Evolutionary conservation across 2,113 vertebrate genomes (phyloP).

Genomic region (Pseudorectes ferrugineus): DNA sequence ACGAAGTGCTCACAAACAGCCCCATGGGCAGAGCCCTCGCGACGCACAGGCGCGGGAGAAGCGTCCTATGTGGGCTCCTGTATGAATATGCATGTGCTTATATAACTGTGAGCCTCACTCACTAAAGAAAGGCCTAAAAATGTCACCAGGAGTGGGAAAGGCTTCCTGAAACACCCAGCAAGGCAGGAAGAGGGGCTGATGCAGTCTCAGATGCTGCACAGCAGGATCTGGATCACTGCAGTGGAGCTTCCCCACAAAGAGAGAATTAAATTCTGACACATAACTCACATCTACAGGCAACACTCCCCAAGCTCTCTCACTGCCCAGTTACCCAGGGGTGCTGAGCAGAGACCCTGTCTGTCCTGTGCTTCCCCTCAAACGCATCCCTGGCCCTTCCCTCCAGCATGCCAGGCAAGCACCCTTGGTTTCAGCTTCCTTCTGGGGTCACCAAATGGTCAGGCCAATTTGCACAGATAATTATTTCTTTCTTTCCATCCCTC

Average conservation of each 20-base stretch:
- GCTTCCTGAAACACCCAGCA: neutral
- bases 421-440: neutral
- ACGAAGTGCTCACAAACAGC: neutral
- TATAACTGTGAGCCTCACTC: neutral
- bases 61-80: neutral
- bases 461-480: neutral
- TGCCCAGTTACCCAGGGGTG: rapidly evolving
- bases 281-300: neutral
- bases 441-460: neutral
- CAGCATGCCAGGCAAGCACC: neutral
- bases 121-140: neutral
- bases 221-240: neutral
- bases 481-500: neutral
- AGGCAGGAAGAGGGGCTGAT: neutral
- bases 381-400: neutral
- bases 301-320: neutral
- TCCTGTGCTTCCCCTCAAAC: rapidly evolving
- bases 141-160: neutral
- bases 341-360: rapidly evolving
- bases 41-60: rapidly evolving
- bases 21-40: neutral
- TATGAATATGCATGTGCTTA: neutral
- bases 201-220: neutral
- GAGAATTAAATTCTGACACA: neutral
- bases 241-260: neutral